phyloP scores from a whole-genome alignment of 2,797 vertebrate genomes.

The Melanotaenia boesemani region DNA sequence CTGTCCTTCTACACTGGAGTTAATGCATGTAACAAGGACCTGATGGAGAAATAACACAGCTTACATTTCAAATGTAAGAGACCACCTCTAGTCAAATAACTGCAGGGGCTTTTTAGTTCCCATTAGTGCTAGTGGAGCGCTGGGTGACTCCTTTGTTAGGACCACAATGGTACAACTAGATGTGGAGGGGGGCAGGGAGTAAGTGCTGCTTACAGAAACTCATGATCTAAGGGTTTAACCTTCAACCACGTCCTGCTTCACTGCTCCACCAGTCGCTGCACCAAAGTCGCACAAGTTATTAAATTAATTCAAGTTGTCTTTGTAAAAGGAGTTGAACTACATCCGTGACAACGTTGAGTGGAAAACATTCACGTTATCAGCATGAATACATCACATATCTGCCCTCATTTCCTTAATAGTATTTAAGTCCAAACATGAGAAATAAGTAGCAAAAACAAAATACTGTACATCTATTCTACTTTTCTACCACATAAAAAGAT shows the following conservation, averaged over 20 bases:
- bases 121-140: conserved; percentile 35
- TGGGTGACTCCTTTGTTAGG: conserved; percentile 61
- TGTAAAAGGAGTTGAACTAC: too few species aligned
- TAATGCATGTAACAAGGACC: conserved; percentile 33
- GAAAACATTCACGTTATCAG: too few species aligned
- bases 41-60: conserved; percentile 40
- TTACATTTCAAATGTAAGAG: conserved; percentile 50
- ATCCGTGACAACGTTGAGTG: too few species aligned
- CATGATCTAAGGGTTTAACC: conserved; percentile 33
- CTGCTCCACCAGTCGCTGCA: too few species aligned
- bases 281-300: too few species aligned
- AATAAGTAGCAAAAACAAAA: too few species aligned
- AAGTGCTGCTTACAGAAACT: conserved; percentile 38
- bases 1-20: neutral
- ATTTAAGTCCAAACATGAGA: too few species aligned
- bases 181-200: neutral
- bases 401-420: too few species aligned
- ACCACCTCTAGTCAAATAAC: conserved; percentile 38
- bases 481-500: too few species aligned
- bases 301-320: too few species aligned
- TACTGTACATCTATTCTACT: too few species aligned
- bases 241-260: neutral
- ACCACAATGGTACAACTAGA: conserved; percentile 53
- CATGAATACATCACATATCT: too few species aligned
- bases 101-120: conserved; percentile 32